These are phyloP conservation scores for Colaptes auratus DNA, from an alignment of 2,113 vertebrate species.

Conservation along the genomic window DNA sequence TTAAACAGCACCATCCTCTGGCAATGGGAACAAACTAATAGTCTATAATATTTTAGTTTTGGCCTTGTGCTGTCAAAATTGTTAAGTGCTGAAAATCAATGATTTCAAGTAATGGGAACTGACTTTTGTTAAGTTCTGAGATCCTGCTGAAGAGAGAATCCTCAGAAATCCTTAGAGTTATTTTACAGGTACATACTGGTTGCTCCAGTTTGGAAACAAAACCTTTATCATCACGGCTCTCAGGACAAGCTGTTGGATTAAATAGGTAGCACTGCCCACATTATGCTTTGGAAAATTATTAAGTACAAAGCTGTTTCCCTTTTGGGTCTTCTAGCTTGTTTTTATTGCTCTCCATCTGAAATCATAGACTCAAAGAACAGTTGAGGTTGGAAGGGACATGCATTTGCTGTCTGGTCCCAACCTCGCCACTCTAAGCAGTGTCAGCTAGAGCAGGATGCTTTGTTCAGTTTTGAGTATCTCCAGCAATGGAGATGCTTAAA, in stretches of 20 bases:
- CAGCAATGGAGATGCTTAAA: not conserved
- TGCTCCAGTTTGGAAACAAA: not conserved
- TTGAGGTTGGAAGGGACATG: not conserved
- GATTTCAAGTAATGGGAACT: not conserved
- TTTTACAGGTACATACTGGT: not conserved
- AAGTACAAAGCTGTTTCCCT: not conserved
- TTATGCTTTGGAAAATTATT: not conserved
- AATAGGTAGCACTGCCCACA: not conserved
- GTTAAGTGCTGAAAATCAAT: not conserved
- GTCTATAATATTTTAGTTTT: not conserved
- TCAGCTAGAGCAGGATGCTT: not conserved
- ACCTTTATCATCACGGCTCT: not conserved
- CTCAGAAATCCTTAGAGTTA: not conserved
- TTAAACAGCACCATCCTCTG: constrained; percentile 47
- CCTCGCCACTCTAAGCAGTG: not conserved
- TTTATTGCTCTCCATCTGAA: not conserved
- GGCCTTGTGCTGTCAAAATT: not conserved
- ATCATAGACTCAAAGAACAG: not conserved
- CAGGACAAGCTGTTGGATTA: not conserved
- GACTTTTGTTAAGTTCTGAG: not conserved
- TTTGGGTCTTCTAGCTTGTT: not conserved
- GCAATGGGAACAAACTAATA: not conserved
- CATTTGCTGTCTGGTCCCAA: not conserved
- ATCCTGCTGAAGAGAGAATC: not conserved
- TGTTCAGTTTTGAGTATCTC: not conserved